A percentile compares a stretch with the other conserved stretches of the same genome.
phyloP scores from a whole-genome alignment of 2,888 invertebrate genomes.

The Unio pictorum region DNA sequence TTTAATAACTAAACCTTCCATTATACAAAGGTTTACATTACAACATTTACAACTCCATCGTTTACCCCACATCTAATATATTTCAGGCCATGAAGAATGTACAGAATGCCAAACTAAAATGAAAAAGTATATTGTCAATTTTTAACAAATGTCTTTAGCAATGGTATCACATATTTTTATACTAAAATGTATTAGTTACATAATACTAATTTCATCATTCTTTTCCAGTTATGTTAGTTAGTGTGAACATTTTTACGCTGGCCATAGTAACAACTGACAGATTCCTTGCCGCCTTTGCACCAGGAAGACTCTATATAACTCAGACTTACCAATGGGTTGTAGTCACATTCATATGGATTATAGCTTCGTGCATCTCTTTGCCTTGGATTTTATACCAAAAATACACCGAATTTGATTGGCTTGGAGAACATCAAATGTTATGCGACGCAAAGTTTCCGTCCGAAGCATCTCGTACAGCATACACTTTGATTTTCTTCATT shows the following conservation, averaged over 20 bases:
- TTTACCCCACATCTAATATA: too few relatives aligned
- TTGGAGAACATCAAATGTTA: slow-evolving; percentile 32
- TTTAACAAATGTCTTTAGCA: too few relatives aligned
- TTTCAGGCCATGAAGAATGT: too few relatives aligned
- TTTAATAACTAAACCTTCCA: too few relatives aligned
- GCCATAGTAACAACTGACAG: slow-evolving; percentile 34
- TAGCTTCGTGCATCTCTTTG: slow-evolving; percentile 21
- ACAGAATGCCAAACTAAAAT: too few relatives aligned
- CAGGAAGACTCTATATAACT: slow-evolving; percentile 26
- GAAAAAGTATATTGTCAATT: too few relatives aligned
- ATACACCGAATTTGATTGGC: slow-evolving; percentile 34
- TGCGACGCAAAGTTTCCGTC: slow-evolving; percentile 43
- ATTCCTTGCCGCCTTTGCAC: slow-evolving; percentile 30
- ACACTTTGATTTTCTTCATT: slow-evolving; percentile 29
- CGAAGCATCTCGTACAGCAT: slow-evolving; percentile 16
- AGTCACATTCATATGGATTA: slow-evolving; percentile 35
- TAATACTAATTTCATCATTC: neutral
- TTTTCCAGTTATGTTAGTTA: slow-evolving; percentile 39
- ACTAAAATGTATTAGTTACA: too few relatives aligned
- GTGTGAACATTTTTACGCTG: slow-evolving; percentile 37
- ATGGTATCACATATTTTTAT: too few relatives aligned
- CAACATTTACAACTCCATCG: too few relatives aligned
- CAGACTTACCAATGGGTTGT: slow-evolving; percentile 29
- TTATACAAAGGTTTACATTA: too few relatives aligned
- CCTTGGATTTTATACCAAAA: slow-evolving; percentile 42